phyloP scores from a whole-genome alignment of 1,140 invertebrate genomes.

The Steinernema khuongi region DNA sequence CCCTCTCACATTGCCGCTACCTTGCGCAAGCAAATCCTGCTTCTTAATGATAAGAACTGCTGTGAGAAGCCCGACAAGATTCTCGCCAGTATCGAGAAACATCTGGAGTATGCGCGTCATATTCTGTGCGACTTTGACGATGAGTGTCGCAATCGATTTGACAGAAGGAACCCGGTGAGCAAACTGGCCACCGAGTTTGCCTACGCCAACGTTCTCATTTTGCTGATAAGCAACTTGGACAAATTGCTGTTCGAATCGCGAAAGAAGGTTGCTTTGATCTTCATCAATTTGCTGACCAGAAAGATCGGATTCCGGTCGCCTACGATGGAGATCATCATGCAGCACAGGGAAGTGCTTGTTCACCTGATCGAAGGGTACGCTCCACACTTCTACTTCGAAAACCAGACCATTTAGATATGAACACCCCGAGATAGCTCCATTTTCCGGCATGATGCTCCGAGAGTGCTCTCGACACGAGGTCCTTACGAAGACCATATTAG shows the following conservation, averaged over 20 bases:
- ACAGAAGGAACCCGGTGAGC: background rate
- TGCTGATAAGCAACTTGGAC: background rate
- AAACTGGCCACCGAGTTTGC: background rate
- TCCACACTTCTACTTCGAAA: slow-evolving; percentile 68
- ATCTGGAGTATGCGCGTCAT: background rate
- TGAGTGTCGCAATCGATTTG: background rate
- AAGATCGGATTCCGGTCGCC: slow-evolving; percentile 92
- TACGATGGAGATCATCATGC: slow-evolving; percentile 94
- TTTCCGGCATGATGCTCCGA: slow-evolving; percentile 93
- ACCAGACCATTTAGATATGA: slow-evolving; percentile 71
- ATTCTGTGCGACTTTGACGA: background rate
- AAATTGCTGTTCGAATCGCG: background rate
- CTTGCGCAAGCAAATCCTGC: too few species aligned
- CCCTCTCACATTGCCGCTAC: too few species aligned
- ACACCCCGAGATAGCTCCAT: slow-evolving; percentile 92
- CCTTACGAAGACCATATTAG: slow-evolving; percentile 90
- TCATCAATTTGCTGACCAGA: slow-evolving; percentile 90
- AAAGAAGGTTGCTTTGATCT: slow-evolving; percentile 96
- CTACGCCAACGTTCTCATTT: background rate
- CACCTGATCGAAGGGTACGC: slow-evolving; percentile 71
- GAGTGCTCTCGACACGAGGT: slow-evolving; percentile 94
- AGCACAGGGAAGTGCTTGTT: slow-evolving; percentile 88
- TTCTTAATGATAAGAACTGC: too few species aligned
- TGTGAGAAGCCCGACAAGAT: too few species aligned
- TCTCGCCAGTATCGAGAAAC: background rate